These are phyloP conservation scores for Trachelus tabidus DNA, from an alignment of 2,888 invertebrate species.

Conservation along the genomic window DNA sequence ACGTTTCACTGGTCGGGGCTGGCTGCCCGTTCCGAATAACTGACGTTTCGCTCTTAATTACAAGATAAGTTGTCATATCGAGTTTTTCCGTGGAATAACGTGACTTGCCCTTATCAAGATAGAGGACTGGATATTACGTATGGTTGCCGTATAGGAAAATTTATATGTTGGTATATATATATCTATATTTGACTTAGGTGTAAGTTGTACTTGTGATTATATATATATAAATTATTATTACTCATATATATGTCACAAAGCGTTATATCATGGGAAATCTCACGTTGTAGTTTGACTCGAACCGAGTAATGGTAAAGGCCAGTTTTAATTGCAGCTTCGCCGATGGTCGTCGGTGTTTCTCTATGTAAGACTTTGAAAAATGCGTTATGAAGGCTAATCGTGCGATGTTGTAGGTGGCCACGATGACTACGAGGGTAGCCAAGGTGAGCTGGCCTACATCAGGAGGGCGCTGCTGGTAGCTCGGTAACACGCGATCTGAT, in stretches of 20 bases:
- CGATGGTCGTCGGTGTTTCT: background rate
- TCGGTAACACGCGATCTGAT: slow-evolving; percentile 62
- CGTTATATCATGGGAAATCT: background rate
- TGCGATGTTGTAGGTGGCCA: slow-evolving; percentile 34
- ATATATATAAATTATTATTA: background rate
- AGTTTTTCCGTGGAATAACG: background rate
- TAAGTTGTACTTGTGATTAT: too few relatives aligned
- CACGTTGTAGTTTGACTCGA: background rate
- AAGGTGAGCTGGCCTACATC: slow-evolving; percentile 45
- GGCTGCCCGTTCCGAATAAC: background rate
- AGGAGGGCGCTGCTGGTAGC: slow-evolving; percentile 38
- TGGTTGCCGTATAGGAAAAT: background rate
- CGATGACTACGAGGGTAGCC: slow-evolving; percentile 38
- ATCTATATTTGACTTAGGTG: background rate
- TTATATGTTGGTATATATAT: background rate
- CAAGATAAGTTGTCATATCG: background rate
- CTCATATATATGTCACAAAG: background rate
- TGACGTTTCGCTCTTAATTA: background rate
- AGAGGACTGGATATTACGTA: background rate
- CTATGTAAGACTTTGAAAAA: slow-evolving; percentile 39
- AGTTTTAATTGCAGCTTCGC: background rate
- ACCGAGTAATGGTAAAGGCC: background rate
- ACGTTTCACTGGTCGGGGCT: background rate
- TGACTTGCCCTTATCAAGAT: background rate
- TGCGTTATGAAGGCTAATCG: slow-evolving; percentile 47